A percentile compares a stretch with the other conserved stretches of the same genome.
These are phyloP conservation scores for Hemiprocne comata DNA, from an alignment of 2,113 vertebrate genomes.

Conservation along the genomic window DNA sequence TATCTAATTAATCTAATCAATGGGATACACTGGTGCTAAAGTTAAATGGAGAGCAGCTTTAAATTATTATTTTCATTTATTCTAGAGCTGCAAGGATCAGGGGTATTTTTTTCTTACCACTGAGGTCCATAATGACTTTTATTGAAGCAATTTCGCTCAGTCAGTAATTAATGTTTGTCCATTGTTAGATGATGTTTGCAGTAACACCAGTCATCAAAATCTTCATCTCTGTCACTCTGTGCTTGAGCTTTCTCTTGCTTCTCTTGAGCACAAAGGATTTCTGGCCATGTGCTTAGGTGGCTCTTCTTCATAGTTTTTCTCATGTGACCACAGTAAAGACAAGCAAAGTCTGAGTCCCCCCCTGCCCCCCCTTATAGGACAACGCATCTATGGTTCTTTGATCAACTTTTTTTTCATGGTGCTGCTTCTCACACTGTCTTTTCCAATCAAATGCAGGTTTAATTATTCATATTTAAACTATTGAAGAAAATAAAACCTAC, in stretches of 20 bases:
- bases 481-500: not conserved
- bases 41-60: not conserved
- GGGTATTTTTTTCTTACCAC: not conserved
- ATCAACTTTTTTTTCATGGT: not conserved
- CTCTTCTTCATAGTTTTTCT: not conserved
- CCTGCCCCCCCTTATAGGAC: not conserved
- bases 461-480: not conserved
- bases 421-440: not conserved
- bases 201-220: not conserved
- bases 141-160: not conserved
- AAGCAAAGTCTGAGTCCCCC: not conserved
- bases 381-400: not conserved
- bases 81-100: not conserved
- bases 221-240: not conserved
- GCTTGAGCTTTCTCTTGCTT: not conserved
- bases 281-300: not conserved
- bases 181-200: not conserved
- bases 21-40: not conserved
- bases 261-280: not conserved
- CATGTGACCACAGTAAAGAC: not conserved
- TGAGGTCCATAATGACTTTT: not conserved
- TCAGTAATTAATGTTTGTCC: not conserved
- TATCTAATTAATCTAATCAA: not conserved
- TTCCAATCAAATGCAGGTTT: not conserved
- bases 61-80: not conserved